These are phyloP conservation scores for Lytechinus variegatus DNA, from an alignment of 35 echinoderm and acorn worm species.

Conservation along the genomic window DNA sequence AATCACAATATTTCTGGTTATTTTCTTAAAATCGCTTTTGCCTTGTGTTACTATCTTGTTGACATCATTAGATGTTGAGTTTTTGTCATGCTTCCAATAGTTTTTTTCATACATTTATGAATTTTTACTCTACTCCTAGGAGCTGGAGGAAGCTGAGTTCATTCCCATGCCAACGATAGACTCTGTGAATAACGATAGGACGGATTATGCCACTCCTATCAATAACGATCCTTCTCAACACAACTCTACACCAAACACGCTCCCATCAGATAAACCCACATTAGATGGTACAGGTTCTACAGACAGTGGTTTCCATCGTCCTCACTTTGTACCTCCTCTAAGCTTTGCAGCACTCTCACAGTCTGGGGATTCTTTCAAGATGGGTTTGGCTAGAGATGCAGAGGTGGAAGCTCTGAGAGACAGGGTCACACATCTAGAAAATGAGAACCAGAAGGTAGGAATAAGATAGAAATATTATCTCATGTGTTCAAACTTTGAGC, in stretches of 20 bases:
- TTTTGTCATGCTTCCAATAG: background rate
- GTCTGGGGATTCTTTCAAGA: conserved; percentile 68
- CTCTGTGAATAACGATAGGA: conserved; percentile 4
- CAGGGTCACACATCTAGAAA: conserved; percentile 67
- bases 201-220: background rate
- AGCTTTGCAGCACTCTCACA: conserved; percentile 76
- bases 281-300: background rate
- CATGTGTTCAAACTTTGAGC: background rate
- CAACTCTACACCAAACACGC: background rate
- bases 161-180: conserved; percentile 74
- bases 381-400: conserved; percentile 75
- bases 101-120: background rate
- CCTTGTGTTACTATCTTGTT: too few relatives aligned
- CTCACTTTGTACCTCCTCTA: conserved; percentile 81
- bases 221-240: background rate
- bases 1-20: too few relatives aligned
- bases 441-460: conserved; percentile 84
- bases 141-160: conserved; percentile 87
- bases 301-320: conserved; percentile 27
- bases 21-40: too few relatives aligned
- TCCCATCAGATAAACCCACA: background rate
- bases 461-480: background rate
- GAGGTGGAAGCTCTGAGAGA: conserved; percentile 76
- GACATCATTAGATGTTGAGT: background rate
- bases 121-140: conserved; percentile 56